Base-by-base conservation (phyloP, 2,888 invertebrate species). In the Diarsia brunnea region DNA sequence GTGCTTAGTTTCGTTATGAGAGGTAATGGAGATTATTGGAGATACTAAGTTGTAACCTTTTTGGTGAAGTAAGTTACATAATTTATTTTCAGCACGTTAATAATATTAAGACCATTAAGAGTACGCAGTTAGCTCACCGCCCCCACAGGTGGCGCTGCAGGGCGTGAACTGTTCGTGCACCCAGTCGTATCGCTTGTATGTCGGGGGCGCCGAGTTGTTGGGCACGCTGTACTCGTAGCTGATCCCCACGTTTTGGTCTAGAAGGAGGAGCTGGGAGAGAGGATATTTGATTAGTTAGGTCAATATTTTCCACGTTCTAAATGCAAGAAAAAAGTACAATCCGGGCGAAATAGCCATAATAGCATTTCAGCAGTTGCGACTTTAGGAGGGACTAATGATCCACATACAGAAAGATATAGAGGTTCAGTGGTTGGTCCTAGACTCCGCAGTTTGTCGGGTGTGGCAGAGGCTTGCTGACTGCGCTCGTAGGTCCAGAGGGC, bases 401-500 rank as follows among this genome's bases (percentile, higher is more conserved):
- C 31, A 63, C 93, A 93, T 86, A 98, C 98, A 87, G 98, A 98
- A 86, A 99, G 97, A 91, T 98, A 98, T 72, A 99, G 96, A 2
- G 98, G 97, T 95, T 99, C 99, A n/a, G 97, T 97, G n/a, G 98
- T 98, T 4, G 99, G 99, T 75, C 99, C 99, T 58, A 98, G 95
- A 78, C 98, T 98, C 19, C 97, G 97, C 67, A 99, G 97, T 81
- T 97, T 98, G 95, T 99, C 99, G 0, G 98, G 98, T 0, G 98
- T 98, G 0, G 98, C 97, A 90, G 98, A 98, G 4, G 98, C 98
- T 92, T 98, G 98, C 27, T 98, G 98, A 86, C 97, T 98, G 82
- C 99, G 97, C 87, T 98, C 98, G 93, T 99, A 99, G 91, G 98
- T 97, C 97, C 99, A 99, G 89, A 98, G 97, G 10, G 98, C 97